Evolutionary conservation across 2,797 vertebrate species (phyloP).

Genomic region (Mus spretus): DNA sequence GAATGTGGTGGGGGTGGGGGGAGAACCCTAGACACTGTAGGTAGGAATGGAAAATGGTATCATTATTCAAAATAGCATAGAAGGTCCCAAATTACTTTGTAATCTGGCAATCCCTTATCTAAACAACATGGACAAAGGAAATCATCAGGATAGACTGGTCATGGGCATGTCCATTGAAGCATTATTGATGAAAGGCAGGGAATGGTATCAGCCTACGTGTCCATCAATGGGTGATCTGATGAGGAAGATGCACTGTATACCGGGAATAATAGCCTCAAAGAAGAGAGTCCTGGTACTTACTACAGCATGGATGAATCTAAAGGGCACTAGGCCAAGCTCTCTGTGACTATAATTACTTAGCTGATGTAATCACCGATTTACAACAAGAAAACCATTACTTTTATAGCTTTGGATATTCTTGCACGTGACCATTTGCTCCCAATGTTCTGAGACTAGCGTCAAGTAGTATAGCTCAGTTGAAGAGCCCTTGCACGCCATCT

Average conservation of each 20-base stretch:
- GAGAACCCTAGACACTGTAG: neutral
- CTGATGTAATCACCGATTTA: neutral
- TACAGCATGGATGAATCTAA: no score
- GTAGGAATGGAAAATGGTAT: neutral
- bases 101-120: neutral
- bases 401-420: no score
- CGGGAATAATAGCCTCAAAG: neutral
- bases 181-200: neutral
- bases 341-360: neutral
- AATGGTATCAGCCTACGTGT: neutral
- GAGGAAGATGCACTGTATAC: neutral
- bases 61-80: neutral
- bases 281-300: neutral
- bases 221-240: neutral
- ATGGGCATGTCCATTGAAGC: neutral
- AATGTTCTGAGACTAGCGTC: no score
- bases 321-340: neutral
- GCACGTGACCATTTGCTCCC: accelerated
- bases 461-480: neutral
- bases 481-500: no score
- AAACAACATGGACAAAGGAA: neutral
- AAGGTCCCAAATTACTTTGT: neutral
- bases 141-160: neutral
- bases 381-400: no score
- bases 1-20: neutral